These are phyloP conservation scores for Rhincodon typus DNA, from an alignment of 2,797 vertebrate species.

Conservation along the genomic window DNA sequence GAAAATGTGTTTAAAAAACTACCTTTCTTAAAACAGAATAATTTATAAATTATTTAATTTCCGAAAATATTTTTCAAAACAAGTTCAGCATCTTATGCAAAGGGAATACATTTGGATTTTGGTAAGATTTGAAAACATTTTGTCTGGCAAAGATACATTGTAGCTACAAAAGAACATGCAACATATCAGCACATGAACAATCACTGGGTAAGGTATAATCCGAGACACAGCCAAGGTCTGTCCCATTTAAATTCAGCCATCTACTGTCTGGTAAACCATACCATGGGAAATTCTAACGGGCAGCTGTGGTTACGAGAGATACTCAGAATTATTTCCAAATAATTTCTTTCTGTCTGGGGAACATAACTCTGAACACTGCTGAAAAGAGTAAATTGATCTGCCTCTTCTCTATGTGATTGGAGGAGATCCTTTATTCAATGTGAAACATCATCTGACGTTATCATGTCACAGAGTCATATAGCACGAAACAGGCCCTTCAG, in stretches of 20 bases:
- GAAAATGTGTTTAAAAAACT: background rate
- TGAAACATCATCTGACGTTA: background rate
- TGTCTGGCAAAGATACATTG: background rate
- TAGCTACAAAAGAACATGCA: background rate
- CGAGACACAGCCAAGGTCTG: background rate
- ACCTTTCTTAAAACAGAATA: background rate
- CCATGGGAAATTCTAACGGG: background rate
- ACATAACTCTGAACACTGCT: background rate
- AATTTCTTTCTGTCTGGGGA: background rate
- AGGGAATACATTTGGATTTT: background rate
- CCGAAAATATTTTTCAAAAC: background rate
- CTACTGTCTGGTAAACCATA: background rate
- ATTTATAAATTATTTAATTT: background rate
- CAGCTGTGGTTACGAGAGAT: background rate
- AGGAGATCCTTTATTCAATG: background rate
- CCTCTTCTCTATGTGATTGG: background rate
- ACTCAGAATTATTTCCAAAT: background rate
- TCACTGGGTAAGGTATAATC: background rate
- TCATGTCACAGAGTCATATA: background rate
- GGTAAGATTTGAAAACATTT: background rate
- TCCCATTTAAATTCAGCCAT: background rate
- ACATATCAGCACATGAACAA: background rate
- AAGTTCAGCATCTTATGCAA: background rate
- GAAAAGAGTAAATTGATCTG: background rate
- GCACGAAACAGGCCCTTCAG: too few relatives aligned